phyloP scores from a whole-genome alignment of 2,797 vertebrate genomes.

The Oreonectes daqikongensis region DNA sequence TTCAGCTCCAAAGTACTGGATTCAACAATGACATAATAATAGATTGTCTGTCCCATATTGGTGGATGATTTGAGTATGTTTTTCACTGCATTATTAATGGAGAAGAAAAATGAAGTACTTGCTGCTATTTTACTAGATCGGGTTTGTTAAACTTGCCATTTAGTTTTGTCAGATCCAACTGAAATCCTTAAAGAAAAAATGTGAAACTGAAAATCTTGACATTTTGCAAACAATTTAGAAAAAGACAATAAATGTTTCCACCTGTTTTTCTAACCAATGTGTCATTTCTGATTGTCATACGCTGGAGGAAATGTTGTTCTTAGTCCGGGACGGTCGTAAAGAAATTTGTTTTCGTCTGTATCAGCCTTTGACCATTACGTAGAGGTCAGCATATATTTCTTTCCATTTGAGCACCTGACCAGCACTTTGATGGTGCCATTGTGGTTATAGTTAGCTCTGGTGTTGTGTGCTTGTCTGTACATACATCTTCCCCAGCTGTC shows the following conservation, averaged over 20 bases:
- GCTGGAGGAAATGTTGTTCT: constrained; percentile 15
- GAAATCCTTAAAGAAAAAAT: constrained; percentile 31
- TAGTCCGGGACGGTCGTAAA: neutral
- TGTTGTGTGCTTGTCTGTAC: constrained; percentile 60
- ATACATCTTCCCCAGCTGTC: constrained; percentile 44
- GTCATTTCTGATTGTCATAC: constrained; percentile 33
- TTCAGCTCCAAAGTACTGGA: neutral
- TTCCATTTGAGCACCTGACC: constrained; percentile 36
- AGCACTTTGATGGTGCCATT: constrained; percentile 35
- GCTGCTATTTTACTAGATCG: constrained; percentile 10
- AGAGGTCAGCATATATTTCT: constrained; percentile 45
- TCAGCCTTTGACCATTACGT: constrained; percentile 32
- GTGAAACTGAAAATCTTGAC: constrained; percentile 26
- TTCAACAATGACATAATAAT: neutral
- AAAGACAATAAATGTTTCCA: constrained; percentile 71
- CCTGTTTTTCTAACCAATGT: constrained; percentile 57
- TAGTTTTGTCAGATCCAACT: neutral
- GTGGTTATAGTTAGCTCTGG: constrained; percentile 50
- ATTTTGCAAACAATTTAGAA: constrained; percentile 15
- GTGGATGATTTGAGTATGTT: neutral
- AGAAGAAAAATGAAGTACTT: neutral
- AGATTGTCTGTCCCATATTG: neutral
- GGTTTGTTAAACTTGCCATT: neutral
- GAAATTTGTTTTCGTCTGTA: constrained; percentile 11
- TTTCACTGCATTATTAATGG: constrained; percentile 1